A percentile compares a stretch with the other conserved stretches of the same genome.
Conservation (phyloP, 2,113 vertebrate genomes). For the Pteropus alecto region DNA sequence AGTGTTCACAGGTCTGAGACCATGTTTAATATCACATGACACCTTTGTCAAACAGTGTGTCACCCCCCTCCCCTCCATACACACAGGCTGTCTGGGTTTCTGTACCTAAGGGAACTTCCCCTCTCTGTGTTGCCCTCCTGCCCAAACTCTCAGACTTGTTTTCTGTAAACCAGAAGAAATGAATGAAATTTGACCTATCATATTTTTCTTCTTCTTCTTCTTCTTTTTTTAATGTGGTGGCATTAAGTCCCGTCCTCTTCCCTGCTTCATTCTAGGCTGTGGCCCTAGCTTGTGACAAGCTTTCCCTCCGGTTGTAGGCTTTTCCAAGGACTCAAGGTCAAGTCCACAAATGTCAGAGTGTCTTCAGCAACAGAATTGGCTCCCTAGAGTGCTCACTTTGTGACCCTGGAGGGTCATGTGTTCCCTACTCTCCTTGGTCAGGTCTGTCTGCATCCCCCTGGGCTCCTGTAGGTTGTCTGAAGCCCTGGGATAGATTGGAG, state of each 20-base stretch:
- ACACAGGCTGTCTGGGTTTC: slow-evolving; percentile 82
- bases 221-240: slow-evolving; percentile 47
- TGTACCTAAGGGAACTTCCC: slow-evolving; percentile 59
- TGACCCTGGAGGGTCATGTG: slow-evolving; percentile 28
- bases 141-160: slow-evolving; percentile 30
- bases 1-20: slow-evolving; percentile 87
- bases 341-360: background rate
- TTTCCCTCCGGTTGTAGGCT: background rate
- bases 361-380: background rate
- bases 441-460: slow-evolving; percentile 34
- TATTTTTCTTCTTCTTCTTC: background rate
- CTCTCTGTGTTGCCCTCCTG: slow-evolving; percentile 22
- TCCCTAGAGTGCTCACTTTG: background rate
- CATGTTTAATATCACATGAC: slow-evolving; percentile 88
- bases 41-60: slow-evolving; percentile 88
- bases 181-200: slow-evolving; percentile 65
- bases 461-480: slow-evolving; percentile 49
- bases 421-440: background rate
- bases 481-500: slow-evolving; percentile 53
- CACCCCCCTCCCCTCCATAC: background rate
- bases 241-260: background rate
- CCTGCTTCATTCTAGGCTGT: background rate
- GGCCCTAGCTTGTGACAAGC: background rate
- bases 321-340: background rate
- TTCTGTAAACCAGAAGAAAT: slow-evolving; percentile 64